Evolutionary conservation across 2,797 vertebrate species (phyloP), one percentile per base, ranked within the genome.

Genomic region (Presbytis comata): DNA sequence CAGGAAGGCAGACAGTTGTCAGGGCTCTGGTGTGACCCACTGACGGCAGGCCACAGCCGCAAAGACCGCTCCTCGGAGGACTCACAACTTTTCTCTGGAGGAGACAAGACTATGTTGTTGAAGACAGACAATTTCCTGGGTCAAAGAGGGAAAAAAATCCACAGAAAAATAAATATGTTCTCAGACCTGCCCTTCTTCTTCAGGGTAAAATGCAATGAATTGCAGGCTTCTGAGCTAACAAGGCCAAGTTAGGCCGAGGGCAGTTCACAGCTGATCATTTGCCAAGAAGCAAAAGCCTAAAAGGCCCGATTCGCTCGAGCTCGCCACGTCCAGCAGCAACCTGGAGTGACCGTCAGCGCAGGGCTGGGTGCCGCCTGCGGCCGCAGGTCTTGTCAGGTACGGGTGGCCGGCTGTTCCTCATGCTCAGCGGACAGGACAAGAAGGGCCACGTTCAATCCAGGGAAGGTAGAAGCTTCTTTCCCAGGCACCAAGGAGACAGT

Each of bases 251-350:
- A 41, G 44, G 70, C 39, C 3, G 24, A 83, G 28, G 26, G 19
- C 61, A 72, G 33, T 8, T 53, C 44, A 41, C 59, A 78, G 79
- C 30, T n/a, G 59, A n/a, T 30, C 53, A 67, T 67, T 21, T 67
- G 72, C 59, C 75, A 53, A 72, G 46, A 78, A 30, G 57, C 59
- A 36, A 87, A 93, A 50, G 92, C 55, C 84, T 87, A 28, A 46
- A 76, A 30, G 75, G 17, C n/a, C 48, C 22, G 11, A 70, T 44
- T 57, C n/a, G 33, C 55, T 81, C 67, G 21, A 46, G 19, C 57
- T 81, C 12, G 1, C 53, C 64, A 55, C 11, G 8, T 39, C 17
- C 28, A 89, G 44, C 16, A 53, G 36, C 8, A 9, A 39, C 39
- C 24, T 26, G 2, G n/a, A 19, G 16, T 6, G 53, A 48, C 7